These are phyloP conservation scores for Scaptodrosophila lebanonensis DNA, from an alignment of 1,140 invertebrate species.

Conservation along the genomic window DNA sequence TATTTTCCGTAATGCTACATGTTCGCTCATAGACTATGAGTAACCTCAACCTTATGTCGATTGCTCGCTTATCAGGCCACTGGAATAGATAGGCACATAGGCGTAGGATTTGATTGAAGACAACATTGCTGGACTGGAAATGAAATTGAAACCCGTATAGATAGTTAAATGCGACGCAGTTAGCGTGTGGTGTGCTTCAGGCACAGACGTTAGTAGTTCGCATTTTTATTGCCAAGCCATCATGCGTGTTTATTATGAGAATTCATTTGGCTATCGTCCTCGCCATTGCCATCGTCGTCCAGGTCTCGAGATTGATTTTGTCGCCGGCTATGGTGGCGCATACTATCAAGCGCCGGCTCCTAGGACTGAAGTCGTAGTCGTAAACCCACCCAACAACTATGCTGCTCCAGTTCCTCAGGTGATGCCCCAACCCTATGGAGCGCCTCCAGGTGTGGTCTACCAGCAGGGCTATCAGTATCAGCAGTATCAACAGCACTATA, in stretches of 20 bases:
- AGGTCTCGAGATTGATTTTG: conserved; percentile 73
- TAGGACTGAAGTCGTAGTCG: conserved; percentile 57
- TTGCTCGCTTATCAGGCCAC: too few relatives aligned
- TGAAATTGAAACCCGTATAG: conserved; percentile 14
- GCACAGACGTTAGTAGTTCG: conserved; percentile 13
- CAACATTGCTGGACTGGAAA: too few relatives aligned
- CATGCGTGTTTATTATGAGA: conserved; percentile 62
- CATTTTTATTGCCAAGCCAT: conserved; percentile 9
- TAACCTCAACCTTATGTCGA: too few relatives aligned
- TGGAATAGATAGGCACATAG: too few relatives aligned
- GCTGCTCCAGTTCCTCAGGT: conserved; percentile 16
- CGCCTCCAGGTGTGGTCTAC: conserved; percentile 30
- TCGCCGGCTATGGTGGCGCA: conserved; percentile 58
- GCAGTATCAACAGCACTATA: conserved; percentile 40
- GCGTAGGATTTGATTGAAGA: too few relatives aligned
- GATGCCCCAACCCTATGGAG: conserved; percentile 46
- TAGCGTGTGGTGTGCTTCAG: conserved; percentile 31
- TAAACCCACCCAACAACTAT: conserved; percentile 45
- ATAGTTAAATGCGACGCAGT: conserved; percentile 25
- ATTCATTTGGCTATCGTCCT: conserved; percentile 61
- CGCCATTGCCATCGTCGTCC: conserved; percentile 66
- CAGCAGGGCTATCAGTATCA: conserved; percentile 51
- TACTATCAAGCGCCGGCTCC: conserved; percentile 57
- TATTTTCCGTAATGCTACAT: too few relatives aligned
- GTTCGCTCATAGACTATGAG: too few relatives aligned